These are phyloP conservation scores for Xestobium rufovillosum DNA, from an alignment of 2,888 invertebrate species.

Conservation along the genomic window DNA sequence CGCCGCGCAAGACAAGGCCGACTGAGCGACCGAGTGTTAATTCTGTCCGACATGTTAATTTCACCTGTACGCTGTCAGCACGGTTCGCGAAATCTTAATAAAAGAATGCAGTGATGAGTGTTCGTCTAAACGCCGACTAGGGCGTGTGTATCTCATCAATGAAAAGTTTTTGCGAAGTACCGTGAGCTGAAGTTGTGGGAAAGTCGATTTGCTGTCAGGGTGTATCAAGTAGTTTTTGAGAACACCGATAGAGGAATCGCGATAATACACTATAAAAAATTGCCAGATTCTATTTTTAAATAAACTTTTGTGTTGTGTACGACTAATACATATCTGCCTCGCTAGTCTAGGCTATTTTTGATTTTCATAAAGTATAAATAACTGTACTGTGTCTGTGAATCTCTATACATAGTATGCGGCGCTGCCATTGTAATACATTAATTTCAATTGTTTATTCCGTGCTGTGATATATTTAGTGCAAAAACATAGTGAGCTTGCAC, in stretches of 20 bases:
- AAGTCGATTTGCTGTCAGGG: conserved; percentile 40
- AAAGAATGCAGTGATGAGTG: conserved; percentile 28
- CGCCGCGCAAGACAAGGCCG: conserved; percentile 27
- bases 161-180: no score
- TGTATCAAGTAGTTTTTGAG: conserved; percentile 43
- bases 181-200: conserved; percentile 1
- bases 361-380: conserved; percentile 42
- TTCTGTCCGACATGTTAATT: conserved; percentile 40
- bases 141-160: conserved; percentile 13
- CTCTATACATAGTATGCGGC: conserved; percentile 38
- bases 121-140: conserved; percentile 23
- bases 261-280: conserved; percentile 36
- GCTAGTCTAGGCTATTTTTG: conserved; percentile 41
- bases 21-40: conserved; percentile 20
- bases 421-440: conserved; percentile 38
- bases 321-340: conserved; percentile 40
- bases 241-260: conserved; percentile 40
- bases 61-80: conserved; percentile 36
- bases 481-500: conserved; percentile 12
- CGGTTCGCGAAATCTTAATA: conserved; percentile 26
- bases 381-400: conserved; percentile 35
- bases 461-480: conserved; percentile 10
- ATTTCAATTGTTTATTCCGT: conserved; percentile 20
- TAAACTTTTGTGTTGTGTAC: conserved; percentile 40
- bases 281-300: conserved; percentile 43